phyloP scores from a whole-genome alignment of 2,113 vertebrate species.

The Kobus ellipsiprymnus region DNA sequence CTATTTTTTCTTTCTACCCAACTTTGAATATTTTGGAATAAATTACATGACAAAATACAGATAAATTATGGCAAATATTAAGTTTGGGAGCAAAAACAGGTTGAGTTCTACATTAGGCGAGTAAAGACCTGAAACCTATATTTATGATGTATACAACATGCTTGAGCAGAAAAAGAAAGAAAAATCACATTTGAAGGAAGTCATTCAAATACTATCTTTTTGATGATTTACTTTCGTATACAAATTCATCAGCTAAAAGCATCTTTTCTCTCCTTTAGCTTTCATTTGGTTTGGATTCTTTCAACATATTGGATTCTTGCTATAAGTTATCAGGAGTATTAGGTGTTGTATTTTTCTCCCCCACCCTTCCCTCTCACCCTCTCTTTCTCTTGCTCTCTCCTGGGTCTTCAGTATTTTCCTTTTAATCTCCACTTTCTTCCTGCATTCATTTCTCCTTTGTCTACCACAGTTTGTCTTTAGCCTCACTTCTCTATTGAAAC shows the following conservation, averaged over 20 bases:
- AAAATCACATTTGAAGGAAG: background rate
- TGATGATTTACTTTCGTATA: background rate
- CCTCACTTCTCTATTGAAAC: background rate
- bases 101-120: background rate
- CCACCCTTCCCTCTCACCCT: background rate
- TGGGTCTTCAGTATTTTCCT: background rate
- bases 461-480: background rate
- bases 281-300: background rate
- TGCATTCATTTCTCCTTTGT: background rate
- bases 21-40: background rate
- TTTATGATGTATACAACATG: background rate
- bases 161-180: background rate
- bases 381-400: fast-evolving
- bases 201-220: background rate
- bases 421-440: background rate
- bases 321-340: background rate
- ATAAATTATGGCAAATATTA: background rate
- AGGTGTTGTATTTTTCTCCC: background rate
- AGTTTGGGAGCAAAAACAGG: background rate
- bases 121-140: background rate
- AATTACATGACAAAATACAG: background rate
- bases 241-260: background rate
- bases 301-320: background rate
- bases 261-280: background rate
- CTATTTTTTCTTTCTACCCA: background rate